Evolutionary conservation across 2,113 vertebrate species (phyloP), one percentile per base, ranked within the genome.

Genomic region (Rostratula benghalensis): DNA sequence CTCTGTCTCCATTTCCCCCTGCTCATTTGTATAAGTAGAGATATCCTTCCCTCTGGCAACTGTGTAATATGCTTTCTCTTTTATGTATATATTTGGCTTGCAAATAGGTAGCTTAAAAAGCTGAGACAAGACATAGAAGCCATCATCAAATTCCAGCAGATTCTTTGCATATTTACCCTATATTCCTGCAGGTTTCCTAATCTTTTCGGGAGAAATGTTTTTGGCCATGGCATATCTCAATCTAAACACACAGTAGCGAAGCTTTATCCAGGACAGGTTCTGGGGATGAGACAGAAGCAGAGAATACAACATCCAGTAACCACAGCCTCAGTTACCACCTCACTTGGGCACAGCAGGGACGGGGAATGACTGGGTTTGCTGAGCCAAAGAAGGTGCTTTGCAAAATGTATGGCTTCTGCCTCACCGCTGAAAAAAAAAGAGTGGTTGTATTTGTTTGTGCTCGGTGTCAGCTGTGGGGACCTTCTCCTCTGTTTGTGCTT

Each of bases 71-170:
- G 84, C 89, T 93, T 97, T 96, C 79, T 82, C 85, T 95, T 96
- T 97, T 95, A 95, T 96, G 94, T 96, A 91, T 95, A 53, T 63
- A 94, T 97, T 97, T 97, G 96, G 94, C 89, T 97, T 97, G 95
- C 95, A 97, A 96, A 96, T 97, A 94, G 74, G 76, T 91, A 86
- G 83, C 76, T 96, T 88, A 90, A 92, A 94, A 93, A 81, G 68
- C 91, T 84, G 87, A 92, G 89, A 60, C 75, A 93, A 89, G 87
- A 54, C 75, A 86, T 65, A 93, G 83, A 73, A 95, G 54, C 57
- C 65, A 50, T 81, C 64, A 50, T 87, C 53, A 80, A 94, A 97
- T 96, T 97, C 87, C 93, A 90, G 87, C 61, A 79, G 61, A 83
- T 90, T 82, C 82, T 88, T 88, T 23, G 21, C 3, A 11, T 83